A percentile compares a stretch with the other conserved stretches of the same genome.
Evolutionary conservation across 2,113 vertebrate species (phyloP).

Genomic region (Smithornis capensis): DNA sequence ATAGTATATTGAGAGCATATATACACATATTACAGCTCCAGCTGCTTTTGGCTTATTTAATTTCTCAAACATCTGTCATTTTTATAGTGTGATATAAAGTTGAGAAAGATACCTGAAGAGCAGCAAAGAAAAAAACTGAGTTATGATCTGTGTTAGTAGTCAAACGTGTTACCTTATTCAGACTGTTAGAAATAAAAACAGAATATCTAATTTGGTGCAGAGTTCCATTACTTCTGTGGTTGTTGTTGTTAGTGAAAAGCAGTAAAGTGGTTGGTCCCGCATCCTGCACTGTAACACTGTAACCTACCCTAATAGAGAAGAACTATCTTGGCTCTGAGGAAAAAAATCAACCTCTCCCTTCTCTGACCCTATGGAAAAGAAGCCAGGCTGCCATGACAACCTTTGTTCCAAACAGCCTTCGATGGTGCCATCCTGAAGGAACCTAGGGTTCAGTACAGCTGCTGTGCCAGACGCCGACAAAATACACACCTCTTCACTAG

Average conservation of each 20-base stretch:
- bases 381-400: conserved; percentile 83
- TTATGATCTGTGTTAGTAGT: conserved; percentile 56
- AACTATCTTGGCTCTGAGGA: conserved; percentile 75
- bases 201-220: conserved; percentile 48
- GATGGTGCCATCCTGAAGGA: conserved; percentile 91
- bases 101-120: conserved; percentile 45
- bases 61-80: not conserved
- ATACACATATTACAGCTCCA: not conserved
- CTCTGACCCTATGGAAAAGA: conserved; percentile 81
- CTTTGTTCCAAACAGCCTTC: conserved; percentile 92
- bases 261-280: conserved; percentile 66
- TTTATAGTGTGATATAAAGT: not conserved
- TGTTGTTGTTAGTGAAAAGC: conserved; percentile 62
- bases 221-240: conserved; percentile 57
- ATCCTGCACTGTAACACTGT: conserved; percentile 58
- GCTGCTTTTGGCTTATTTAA: not conserved
- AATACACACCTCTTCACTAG: conserved; percentile 97
- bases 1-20: not conserved
- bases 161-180: conserved; percentile 61
- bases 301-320: conserved; percentile 78
- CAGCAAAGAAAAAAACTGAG: conserved; percentile 10
- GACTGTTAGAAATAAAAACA: conserved; percentile 58
- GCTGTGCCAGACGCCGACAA: conserved; percentile 96
- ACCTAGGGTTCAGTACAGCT: conserved; percentile 92
- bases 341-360: conserved; percentile 81